A percentile compares a stretch with the other conserved stretches of the same genome.
phyloP scores from a whole-genome alignment of 2,888 invertebrate genomes.

The Tipula unca region DNA sequence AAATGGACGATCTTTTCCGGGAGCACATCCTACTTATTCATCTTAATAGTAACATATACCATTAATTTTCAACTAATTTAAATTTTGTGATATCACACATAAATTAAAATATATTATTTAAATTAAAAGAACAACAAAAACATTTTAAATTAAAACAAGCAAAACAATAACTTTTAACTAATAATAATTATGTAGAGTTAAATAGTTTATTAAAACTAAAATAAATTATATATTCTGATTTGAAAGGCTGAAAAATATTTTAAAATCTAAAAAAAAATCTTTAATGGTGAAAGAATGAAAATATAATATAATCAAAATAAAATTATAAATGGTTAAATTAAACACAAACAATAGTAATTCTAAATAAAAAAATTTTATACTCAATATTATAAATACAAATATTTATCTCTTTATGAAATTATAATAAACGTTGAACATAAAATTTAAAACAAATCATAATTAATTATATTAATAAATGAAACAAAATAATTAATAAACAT shows the following conservation, averaged over 20 bases:
- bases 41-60: neutral
- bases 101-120: neutral
- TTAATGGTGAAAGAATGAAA: neutral
- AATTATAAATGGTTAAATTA: neutral
- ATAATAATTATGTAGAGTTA: neutral
- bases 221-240: neutral
- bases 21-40: neutral
- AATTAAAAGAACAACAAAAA: neutral
- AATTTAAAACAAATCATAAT: neutral
- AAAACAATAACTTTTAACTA: neutral
- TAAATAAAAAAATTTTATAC: neutral
- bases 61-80: neutral
- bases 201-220: neutral
- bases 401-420: neutral
- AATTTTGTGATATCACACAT: neutral
- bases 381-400: neutral
- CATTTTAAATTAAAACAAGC: neutral
- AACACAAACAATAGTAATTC: neutral
- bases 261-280: neutral
- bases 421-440: neutral
- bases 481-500: neutral
- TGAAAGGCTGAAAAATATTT: neutral
- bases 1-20: neutral
- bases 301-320: neutral
- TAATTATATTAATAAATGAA: neutral